phyloP scores from a whole-genome alignment of 2,113 vertebrate species.

The Diadophis punctatus region DNA sequence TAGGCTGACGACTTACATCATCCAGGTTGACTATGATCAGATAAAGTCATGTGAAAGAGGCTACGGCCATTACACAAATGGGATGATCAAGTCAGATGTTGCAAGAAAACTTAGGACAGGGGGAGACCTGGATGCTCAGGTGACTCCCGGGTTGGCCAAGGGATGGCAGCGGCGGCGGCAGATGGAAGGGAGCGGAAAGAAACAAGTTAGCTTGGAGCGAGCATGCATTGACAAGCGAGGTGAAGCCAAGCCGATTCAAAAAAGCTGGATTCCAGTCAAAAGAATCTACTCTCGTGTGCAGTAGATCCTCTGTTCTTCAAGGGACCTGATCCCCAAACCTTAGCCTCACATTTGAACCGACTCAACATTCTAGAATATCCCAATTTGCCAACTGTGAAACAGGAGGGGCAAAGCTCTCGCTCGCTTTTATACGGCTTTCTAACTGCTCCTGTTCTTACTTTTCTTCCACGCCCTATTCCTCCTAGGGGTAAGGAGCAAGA shows the following conservation, averaged over 20 bases:
- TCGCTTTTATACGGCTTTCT: not conserved
- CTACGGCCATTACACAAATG: not conserved
- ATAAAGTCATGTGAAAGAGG: not conserved
- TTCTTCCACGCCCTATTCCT: not conserved
- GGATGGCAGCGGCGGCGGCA: not conserved
- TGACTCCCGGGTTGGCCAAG: not conserved
- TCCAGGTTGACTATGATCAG: not conserved
- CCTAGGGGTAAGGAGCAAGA: not conserved
- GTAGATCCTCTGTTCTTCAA: not conserved
- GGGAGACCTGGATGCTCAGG: not conserved
- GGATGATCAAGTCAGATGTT: not conserved
- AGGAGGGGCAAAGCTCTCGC: not conserved
- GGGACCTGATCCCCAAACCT: not conserved
- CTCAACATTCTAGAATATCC: not conserved
- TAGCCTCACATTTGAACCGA: not conserved
- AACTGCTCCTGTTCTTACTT: not conserved
- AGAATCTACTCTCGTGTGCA: not conserved
- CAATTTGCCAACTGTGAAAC: not conserved
- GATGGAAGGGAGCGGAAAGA: not conserved
- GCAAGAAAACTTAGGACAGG: not conserved
- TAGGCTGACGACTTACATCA: no score
- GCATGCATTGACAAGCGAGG: not conserved
- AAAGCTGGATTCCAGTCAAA: not conserved
- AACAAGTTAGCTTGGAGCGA: not conserved
- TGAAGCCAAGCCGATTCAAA: not conserved